Evolutionary conservation across 64 coral and sea anemone genomes (phyloP), one percentile per base, ranked within the genome.

Genomic region (Stylophora pistillata): DNA sequence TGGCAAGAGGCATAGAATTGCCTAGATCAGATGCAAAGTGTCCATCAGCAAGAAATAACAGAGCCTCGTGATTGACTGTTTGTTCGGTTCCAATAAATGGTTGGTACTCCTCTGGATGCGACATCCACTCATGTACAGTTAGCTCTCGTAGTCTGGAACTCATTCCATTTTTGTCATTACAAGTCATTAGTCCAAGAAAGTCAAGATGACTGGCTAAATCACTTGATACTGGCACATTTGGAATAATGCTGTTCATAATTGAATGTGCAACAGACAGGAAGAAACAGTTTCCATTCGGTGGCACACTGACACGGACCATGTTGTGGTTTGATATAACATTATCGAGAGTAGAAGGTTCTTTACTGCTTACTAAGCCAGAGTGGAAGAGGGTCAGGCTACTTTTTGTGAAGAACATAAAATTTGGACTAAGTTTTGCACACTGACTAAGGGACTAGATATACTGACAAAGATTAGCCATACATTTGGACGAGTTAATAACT

Each of bases 111-210:
- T n/a, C n/a, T n/a, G n/a, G n/a, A n/a, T n/a, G n/a, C 17, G 53
- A 64, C 5, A 87, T 72, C 81, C 93, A 95, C 63, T 89, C 92
- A 31, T 86, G 63, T 71, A 94, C 93, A 73, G 58, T 58, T 15
- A 86, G 65, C 27, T 86, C 30, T 55, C 85, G 33, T 29, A 93
- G 64, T 27, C 32, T 93, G 10, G 10, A 23, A 55, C 71, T 30
- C 16, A 87, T 65, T 54, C 79, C 58, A 53, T 78, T 27, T 52
- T 11, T 55, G 56, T 74, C 69, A 58, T 12, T 27, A 1, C 3
- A 81, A 30, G 58, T 41, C 26, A 27, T 32, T 74, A 90, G 58
- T 15, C 77, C 76, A 13, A 90, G 65, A 18, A 47, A 70, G 28
- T 37, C 77, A 56, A 90, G 78, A 83, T 83, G 88, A 28, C 30